Conservation (phyloP, 2,113 vertebrate genomes). For the Furnarius figulus region DNA sequence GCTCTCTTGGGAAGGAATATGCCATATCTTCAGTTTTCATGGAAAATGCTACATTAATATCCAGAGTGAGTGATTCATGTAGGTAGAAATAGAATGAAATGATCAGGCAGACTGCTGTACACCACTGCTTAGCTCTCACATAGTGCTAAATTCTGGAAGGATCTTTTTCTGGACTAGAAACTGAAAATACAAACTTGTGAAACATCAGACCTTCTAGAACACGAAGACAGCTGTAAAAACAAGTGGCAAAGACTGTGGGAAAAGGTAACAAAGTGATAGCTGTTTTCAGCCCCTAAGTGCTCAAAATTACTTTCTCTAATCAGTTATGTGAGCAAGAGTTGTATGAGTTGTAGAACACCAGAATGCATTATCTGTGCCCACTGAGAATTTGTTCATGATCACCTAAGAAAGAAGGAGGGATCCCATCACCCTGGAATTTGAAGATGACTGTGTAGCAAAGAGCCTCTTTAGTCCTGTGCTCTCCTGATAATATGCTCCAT, state of each 20-base stretch:
- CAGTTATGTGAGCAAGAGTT: not conserved
- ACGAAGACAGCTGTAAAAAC: slow-evolving; percentile 37
- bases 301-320: not conserved
- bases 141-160: not conserved
- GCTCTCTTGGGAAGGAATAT: not conserved
- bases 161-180: slow-evolving; percentile 10
- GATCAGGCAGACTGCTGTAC: not conserved
- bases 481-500: not conserved
- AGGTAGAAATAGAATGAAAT: not conserved
- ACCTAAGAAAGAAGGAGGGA: not conserved
- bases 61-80: not conserved
- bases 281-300: not conserved
- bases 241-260: not conserved
- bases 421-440: not conserved
- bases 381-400: not conserved
- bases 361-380: accelerated
- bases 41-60: not conserved
- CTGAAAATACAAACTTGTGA: not conserved
- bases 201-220: slow-evolving; percentile 29
- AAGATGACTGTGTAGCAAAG: not conserved
- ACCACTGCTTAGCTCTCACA: not conserved
- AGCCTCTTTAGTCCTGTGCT: not conserved
- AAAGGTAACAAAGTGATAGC: not conserved
- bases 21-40: not conserved
- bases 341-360: not conserved